phyloP scores from a whole-genome alignment of 2,797 vertebrate species.

The Typhlichthys subterraneus region DNA sequence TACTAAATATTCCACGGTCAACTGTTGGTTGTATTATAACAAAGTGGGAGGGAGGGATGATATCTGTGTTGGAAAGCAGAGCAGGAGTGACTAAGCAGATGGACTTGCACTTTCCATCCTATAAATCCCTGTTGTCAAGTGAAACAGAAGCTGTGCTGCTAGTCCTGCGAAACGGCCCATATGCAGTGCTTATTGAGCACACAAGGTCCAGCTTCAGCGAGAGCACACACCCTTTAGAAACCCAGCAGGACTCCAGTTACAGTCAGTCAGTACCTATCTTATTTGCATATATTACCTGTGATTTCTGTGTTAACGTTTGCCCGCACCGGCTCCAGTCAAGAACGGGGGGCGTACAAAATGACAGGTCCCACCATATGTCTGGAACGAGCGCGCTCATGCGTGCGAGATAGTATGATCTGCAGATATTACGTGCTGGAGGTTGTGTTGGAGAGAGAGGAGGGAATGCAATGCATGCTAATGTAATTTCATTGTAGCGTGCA shows the following conservation, averaged over 20 bases:
- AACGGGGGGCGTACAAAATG: conserved; percentile 42
- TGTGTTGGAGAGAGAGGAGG: conserved; percentile 31
- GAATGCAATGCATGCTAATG: conserved; percentile 13
- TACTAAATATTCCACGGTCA: too few species aligned
- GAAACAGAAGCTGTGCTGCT: conserved; percentile 24
- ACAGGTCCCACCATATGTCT: conserved; percentile 38
- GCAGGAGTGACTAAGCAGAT: conserved; percentile 32
- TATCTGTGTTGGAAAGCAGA: conserved; percentile 23
- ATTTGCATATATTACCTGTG: conserved; percentile 33
- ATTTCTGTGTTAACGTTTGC: conserved; percentile 20
- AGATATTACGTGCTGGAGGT: conserved; percentile 26
- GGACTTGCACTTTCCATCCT: conserved; percentile 11
- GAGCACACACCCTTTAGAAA: neutral
- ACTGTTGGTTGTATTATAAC: too few species aligned
- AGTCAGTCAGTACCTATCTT: conserved; percentile 9
- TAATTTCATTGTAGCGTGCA: too few species aligned
- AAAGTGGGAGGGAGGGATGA: conserved; percentile 14
- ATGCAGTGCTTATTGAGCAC: conserved; percentile 20
- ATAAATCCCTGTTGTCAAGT: conserved; percentile 21
- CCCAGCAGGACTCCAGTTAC: conserved; percentile 11
- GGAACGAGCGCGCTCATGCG: conserved; percentile 22
- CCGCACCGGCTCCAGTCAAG: conserved; percentile 13
- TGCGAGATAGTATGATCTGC: conserved; percentile 34
- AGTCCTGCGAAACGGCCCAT: conserved; percentile 34
- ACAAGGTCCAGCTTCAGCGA: conserved; percentile 6